Base-by-base conservation (phyloP, 2,888 invertebrate genomes). In the Dorcus parallelipipedus region DNA sequence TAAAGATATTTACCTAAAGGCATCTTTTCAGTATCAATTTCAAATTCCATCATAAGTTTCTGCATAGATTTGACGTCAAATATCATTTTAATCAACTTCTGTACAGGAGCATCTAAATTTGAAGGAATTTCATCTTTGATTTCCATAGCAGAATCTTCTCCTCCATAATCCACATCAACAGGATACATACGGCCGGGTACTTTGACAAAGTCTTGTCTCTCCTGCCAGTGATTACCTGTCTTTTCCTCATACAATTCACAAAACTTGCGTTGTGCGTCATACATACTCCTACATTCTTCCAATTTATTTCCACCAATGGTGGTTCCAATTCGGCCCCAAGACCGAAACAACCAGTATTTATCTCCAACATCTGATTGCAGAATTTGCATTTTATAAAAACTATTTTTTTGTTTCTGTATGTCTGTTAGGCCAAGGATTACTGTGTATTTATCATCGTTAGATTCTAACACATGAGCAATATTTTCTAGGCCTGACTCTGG, bases 291-390 rank as follows among this genome's bases (percentile, higher is more conserved):
- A 68, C 79, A 80, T 0, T 73, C 65, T 33, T 89, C 86, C 2
- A 88, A 63, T 72, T 89, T 91, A 26, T 78, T 83, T 10, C 85
- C 85, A 4, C 98, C 98, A 68, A 96, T 92, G 0, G 88, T 90
- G 0, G 98, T 99, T 3, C 98, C 97, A 66, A 97, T 95, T 58
- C 98, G 86, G 9, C 99, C 99, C 98, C 98, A 99, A 0, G 95
- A 62, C 53, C 72, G 70, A 54, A 76, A 77, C 54, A 76, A 72
- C 79, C 76, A 78, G 64, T 79, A 93, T 82, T 78, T 82, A 9
- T 81, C 79, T 17, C 76, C 78, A 1, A 73, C 78, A 72, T 97
- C 94, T 3, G 87, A 79, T 73, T 95, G 86, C 52, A 99, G 80
- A 49, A 97, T 78, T 76, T 99, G 98, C 52, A 99, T 69, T 74